Base-by-base conservation (phyloP, 1,140 invertebrate species). In the Oncopeltus fasciatus region DNA sequence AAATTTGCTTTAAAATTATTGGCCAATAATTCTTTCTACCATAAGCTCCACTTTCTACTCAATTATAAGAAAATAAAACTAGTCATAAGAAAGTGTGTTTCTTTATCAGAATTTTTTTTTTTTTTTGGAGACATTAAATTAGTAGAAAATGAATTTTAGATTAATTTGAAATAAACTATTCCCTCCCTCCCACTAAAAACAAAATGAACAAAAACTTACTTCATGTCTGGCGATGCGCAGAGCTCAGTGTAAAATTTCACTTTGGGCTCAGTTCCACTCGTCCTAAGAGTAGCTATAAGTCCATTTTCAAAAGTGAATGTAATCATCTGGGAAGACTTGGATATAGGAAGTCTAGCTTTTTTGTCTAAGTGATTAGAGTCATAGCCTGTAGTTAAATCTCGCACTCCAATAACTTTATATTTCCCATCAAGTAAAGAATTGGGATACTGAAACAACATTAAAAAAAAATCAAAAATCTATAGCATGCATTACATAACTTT, bases 231-330 rank as follows among this genome's bases (percentile, higher is more conserved):
- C 18, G 77, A 71, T 67, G 84, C 84, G 67, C 86, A 85, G 47
- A 95, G 78, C 76, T 99, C 95, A 0, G 90, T 89, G 74, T 98
- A 98, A 74, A 96, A 98, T 76, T 98, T 98, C 61, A 98, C 82
- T 76, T 99, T 99, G 18, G 96, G 96, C 74, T 99, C 97, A 0
- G 97, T 99, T 20, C 97, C 97, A 76, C 93, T 97, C 0, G 95
- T 96, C 66, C 97, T 81, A 9, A 99, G 74, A 0, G 93, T 98
- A 0, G 87, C 79, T 9, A 89, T 82, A 64, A 90, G 80, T 2
- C 91, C 93, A 75, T 92, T 94, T 53, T 81, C 77, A 73, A 98
- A 95, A 16, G 81, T 83, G 72, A 98, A 95, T 1, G 93, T 95
- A n/a, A 99, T 87, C 96, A 99, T 99, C 75, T 96, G 88, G 63